Evolutionary conservation across 2,888 invertebrate species (phyloP).

Genomic region (Marasmarcha lunaedactyla): DNA sequence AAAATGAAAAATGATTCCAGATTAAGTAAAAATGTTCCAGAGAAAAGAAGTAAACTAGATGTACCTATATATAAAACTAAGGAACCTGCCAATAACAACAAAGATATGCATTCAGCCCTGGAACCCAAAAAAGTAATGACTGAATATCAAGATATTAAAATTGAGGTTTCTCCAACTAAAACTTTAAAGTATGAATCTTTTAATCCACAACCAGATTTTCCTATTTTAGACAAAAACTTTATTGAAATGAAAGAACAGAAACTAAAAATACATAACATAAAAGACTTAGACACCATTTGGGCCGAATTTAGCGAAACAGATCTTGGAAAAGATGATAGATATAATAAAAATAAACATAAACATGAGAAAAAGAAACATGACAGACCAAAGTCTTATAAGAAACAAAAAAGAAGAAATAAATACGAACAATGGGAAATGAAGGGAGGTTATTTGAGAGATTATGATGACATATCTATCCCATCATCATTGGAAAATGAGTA

Average conservation of each 20-base stretch:
- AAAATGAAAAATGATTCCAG: slow-evolving; percentile 23
- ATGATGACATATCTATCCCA: slow-evolving; percentile 37
- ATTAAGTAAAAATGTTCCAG: slow-evolving; percentile 21
- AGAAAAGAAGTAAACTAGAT: slow-evolving; percentile 21
- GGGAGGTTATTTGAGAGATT: slow-evolving; percentile 48
- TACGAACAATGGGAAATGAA: slow-evolving; percentile 61
- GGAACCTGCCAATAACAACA: neutral
- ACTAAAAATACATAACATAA: neutral
- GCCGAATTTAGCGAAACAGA: slow-evolving; percentile 49
- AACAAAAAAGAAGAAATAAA: slow-evolving; percentile 51
- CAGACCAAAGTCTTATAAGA: slow-evolving; percentile 43
- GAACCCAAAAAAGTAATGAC: slow-evolving; percentile 7
- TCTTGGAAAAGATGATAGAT: slow-evolving; percentile 49
- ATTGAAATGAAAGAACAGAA: no score
- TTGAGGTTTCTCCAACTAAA: slow-evolving; percentile 21
- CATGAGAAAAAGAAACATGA: slow-evolving; percentile 44
- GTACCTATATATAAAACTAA: slow-evolving; percentile 13
- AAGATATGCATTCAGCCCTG: neutral
- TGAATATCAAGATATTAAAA: slow-evolving; percentile 12
- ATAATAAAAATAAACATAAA: slow-evolving; percentile 35
- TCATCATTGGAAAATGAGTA: slow-evolving; percentile 33
- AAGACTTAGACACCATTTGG: no score
- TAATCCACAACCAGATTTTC: no score
- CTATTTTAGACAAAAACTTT: no score
- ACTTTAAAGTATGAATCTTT: neutral